A percentile compares a stretch with the other conserved stretches of the same genome.
These are phyloP conservation scores for Lithophane semibrunnea DNA, from an alignment of 2,888 invertebrate genomes.

Conservation along the genomic window DNA sequence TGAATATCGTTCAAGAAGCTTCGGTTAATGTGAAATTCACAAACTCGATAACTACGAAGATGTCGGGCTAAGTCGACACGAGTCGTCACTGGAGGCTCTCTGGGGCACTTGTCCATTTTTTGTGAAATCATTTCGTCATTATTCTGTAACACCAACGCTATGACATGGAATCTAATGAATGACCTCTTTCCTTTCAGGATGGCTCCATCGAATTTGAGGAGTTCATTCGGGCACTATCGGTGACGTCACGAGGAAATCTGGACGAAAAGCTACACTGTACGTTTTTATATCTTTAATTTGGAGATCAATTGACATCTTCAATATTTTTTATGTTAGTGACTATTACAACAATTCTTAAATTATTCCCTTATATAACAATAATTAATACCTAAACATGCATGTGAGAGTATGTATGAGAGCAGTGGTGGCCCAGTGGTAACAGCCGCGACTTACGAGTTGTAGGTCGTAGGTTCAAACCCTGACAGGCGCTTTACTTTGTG, in stretches of 20 bases:
- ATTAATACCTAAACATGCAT: background rate
- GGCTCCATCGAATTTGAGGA: conserved; percentile 99
- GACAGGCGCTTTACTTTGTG: no score
- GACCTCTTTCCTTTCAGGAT: conserved; percentile 92
- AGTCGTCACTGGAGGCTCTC: background rate
- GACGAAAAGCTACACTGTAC: conserved; percentile 99
- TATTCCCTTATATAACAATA: background rate
- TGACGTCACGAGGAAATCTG: conserved; percentile 99
- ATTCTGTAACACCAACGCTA: background rate
- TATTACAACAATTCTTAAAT: background rate
- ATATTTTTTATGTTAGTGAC: background rate
- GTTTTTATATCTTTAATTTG: conserved; percentile 78
- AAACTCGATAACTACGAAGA: background rate
- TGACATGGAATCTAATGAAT: conserved; percentile 20
- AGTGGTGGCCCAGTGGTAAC: no score
- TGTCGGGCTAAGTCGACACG: background rate
- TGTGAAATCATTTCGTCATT: background rate
- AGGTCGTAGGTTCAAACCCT: no score
- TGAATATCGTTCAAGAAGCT: conserved; percentile 5
- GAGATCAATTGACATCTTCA: background rate
- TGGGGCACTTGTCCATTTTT: background rate
- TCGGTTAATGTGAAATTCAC: conserved; percentile 7
- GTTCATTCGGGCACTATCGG: conserved; percentile 99
- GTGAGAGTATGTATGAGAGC: background rate
- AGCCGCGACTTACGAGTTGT: no score